A percentile compares a stretch with the other conserved stretches of the same genome.
Conservation (phyloP, 1,140 invertebrate genomes). For the Heliothis virescens region DNA sequence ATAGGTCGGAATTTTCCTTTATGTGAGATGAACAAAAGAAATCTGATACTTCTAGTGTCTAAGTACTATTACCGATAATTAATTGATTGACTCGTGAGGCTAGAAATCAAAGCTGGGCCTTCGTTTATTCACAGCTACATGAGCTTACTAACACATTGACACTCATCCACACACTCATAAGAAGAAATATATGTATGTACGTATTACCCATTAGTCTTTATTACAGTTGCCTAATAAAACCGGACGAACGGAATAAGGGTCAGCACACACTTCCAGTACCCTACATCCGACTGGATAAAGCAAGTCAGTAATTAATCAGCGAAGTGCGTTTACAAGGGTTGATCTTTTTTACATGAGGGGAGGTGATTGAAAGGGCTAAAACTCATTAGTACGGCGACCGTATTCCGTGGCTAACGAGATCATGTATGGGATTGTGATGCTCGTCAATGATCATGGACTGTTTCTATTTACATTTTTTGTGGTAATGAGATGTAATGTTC, state of each 20-base stretch:
- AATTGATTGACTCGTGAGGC: too few species aligned
- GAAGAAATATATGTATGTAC: too few species aligned
- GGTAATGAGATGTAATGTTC: too few species aligned
- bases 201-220: not conserved
- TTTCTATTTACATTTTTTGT: conserved; percentile 22
- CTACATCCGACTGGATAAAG: conserved; percentile 48
- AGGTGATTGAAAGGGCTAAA: conserved; percentile 71
- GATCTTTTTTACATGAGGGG: conserved; percentile 73
- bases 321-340: conserved; percentile 68
- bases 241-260: not conserved
- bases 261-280: conserved; percentile 23
- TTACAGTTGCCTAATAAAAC: conserved; percentile 20
- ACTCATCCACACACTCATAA: too few species aligned
- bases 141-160: too few species aligned
- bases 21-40: too few species aligned
- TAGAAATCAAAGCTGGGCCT: too few species aligned
- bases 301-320: conserved; percentile 75
- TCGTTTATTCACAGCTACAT: too few species aligned
- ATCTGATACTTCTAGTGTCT: too few species aligned
- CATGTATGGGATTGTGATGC: conserved; percentile 29
- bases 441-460: not conserved
- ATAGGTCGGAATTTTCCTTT: too few species aligned
- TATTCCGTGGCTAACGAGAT: conserved; percentile 47
- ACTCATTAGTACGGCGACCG: conserved; percentile 68
- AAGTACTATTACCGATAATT: too few species aligned